Evolutionary conservation across 2,113 vertebrate species (phyloP).

Genomic region (Callipepla squamata): DNA sequence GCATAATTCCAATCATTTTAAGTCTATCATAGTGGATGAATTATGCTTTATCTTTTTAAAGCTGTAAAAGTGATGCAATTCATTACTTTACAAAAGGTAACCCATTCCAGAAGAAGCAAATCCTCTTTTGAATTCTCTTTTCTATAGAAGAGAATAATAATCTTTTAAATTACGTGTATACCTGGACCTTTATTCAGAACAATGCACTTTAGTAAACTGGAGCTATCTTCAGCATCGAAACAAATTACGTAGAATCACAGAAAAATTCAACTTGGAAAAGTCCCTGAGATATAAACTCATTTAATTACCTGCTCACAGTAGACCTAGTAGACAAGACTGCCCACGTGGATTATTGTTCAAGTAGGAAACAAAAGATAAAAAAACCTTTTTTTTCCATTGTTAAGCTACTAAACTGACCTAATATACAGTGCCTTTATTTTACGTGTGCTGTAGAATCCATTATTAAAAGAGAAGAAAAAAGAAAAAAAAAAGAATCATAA

Average conservation of each 20-base stretch:
- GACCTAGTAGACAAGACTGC: not conserved
- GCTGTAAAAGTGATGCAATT: not conserved
- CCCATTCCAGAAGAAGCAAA: not conserved
- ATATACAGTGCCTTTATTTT: not conserved
- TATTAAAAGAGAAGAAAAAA: not conserved
- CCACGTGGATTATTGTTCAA: not conserved
- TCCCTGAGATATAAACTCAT: not conserved
- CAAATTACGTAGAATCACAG: not conserved
- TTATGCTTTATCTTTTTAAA: not conserved
- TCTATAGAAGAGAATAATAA: not conserved
- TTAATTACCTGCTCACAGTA: not conserved
- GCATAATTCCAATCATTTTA: not conserved
- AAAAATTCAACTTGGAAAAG: not conserved
- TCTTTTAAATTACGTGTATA: not conserved
- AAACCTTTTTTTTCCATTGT: not conserved
- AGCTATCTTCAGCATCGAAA: not conserved
- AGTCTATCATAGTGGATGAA: not conserved
- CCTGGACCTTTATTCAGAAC: not conserved
- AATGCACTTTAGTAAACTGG: not conserved
- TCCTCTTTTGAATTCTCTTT: not conserved
- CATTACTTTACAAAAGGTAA: not conserved
- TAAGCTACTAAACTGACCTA: not conserved
- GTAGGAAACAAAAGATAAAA: not conserved
- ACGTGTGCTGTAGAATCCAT: not conserved
- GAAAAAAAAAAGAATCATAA: not conserved